A percentile compares a stretch with the other conserved stretches of the same genome.
phyloP scores from a whole-genome alignment of 2,113 vertebrate genomes.

The Xyrauchen texanus region DNA sequence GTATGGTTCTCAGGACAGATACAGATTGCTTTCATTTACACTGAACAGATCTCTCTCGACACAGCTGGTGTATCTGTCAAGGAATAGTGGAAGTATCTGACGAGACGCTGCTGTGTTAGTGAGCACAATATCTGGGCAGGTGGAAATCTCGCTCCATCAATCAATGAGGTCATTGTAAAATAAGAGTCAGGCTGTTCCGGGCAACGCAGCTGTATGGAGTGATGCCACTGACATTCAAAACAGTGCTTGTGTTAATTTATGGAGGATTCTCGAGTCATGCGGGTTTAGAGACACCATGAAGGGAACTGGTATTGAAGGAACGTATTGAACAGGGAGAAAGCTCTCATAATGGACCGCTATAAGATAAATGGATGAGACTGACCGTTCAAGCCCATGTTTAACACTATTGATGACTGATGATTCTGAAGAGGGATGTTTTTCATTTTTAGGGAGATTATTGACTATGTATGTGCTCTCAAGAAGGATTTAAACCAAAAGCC shows the following conservation, averaged over 20 bases:
- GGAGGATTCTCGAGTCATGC: no score
- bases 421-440: no score
- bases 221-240: slow-evolving; percentile 3
- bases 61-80: slow-evolving; percentile 25
- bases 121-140: slow-evolving; percentile 26
- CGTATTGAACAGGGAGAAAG: no score
- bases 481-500: not conserved
- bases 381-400: no score
- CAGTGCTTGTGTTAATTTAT: not conserved
- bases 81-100: slow-evolving; percentile 4
- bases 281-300: no score
- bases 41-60: slow-evolving; percentile 10
- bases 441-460: no score
- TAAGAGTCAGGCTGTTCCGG: not conserved
- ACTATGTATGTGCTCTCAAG: not conserved
- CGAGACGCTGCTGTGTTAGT: slow-evolving; percentile 14
- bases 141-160: slow-evolving; percentile 25
- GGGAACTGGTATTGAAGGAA: no score
- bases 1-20: not conserved
- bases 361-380: no score
- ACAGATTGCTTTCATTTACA: slow-evolving; percentile 31
- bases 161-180: slow-evolving; percentile 23
- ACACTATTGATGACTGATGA: no score
- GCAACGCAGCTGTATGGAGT: not conserved
- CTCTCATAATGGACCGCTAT: no score